phyloP scores from a whole-genome alignment of 53 echinoderm and acorn worm genomes.

The Actinopyga echinites region DNA sequence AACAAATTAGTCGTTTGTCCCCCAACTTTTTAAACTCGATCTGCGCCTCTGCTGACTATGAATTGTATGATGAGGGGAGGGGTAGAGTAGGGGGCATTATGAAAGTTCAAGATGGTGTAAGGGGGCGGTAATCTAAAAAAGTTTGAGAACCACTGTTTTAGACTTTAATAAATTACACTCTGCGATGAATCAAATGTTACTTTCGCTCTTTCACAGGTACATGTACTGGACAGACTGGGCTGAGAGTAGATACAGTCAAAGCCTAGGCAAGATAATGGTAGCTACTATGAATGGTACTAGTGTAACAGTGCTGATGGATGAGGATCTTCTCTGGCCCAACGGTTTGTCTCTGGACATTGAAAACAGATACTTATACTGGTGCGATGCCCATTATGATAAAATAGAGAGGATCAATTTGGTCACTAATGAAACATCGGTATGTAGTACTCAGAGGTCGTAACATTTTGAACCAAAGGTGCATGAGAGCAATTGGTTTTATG shows the following conservation, averaged over 20 bases:
- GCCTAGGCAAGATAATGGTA: constrained; percentile 66
- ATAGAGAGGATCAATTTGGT: constrained; percentile 62
- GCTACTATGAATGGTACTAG: constrained; percentile 78
- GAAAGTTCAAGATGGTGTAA: too few relatives aligned
- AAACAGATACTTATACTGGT: constrained; percentile 70
- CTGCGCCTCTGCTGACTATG: too few relatives aligned
- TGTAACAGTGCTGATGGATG: constrained; percentile 38
- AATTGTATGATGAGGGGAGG: neutral
- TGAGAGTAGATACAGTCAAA: constrained; percentile 50
- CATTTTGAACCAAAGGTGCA: too few relatives aligned
- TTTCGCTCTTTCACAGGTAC: constrained; percentile 50
- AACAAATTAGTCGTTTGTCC: too few relatives aligned
- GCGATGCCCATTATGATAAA: constrained; percentile 87
- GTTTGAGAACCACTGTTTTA: too few relatives aligned
- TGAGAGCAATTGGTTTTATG: too few relatives aligned
- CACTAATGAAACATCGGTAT: constrained; percentile 33
- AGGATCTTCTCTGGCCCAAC: constrained; percentile 78
- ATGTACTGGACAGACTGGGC: constrained; percentile 97
- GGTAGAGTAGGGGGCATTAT: too few relatives aligned
- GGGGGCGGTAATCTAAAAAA: too few relatives aligned
- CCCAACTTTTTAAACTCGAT: too few relatives aligned
- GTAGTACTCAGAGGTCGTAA: too few relatives aligned
- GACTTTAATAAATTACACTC: neutral
- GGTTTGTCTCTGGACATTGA: constrained; percentile 78
- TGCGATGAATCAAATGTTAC: neutral